Evolutionary conservation across 2,797 vertebrate genomes (phyloP).

Genomic region (Chaetophractus vellerosus): DNA sequence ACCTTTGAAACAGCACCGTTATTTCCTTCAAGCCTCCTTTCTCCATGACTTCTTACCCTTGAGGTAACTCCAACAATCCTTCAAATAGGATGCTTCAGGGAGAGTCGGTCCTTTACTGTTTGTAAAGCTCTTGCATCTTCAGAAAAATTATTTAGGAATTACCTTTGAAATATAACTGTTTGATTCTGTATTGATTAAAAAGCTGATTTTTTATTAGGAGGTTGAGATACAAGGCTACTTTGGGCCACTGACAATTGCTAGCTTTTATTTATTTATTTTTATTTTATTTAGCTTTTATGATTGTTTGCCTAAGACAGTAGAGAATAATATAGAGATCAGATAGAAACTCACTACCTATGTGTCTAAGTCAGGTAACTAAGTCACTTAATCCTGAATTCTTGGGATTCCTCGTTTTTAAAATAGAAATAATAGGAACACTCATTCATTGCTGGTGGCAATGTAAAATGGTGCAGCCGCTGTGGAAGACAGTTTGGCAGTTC

Average conservation of each 20-base stretch:
- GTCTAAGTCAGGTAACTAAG: slow-evolving; percentile 29
- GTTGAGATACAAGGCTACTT: slow-evolving; percentile 10
- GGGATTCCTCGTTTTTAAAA: slow-evolving; percentile 67
- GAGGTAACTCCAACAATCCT: background rate
- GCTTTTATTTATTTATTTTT: slow-evolving; percentile 57
- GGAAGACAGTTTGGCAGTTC: too few species aligned
- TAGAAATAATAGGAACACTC: background rate
- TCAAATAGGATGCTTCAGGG: slow-evolving; percentile 26
- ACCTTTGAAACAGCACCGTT: background rate
- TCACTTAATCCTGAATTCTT: slow-evolving; percentile 56
- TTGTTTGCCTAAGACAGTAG: background rate
- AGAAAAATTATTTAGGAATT: slow-evolving; percentile 41
- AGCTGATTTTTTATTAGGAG: slow-evolving; percentile 36
- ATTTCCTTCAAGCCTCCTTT: slow-evolving; percentile 24
- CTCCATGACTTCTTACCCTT: background rate
- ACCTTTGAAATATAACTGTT: slow-evolving; percentile 63
- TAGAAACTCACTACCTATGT: slow-evolving; percentile 27
- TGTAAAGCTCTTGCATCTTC: slow-evolving; percentile 20
- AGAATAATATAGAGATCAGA: slow-evolving; percentile 19
- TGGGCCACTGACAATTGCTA: background rate
- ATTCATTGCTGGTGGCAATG: too few species aligned
- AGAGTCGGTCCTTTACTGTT: slow-evolving; percentile 37
- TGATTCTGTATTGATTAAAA: slow-evolving; percentile 57
- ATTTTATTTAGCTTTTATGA: background rate
- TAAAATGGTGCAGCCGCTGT: too few species aligned